Evolutionary conservation across 30 jellyfish, hydroid and myxozoan genomes (phyloP).

Genomic region (Hydra vulgaris): DNA sequence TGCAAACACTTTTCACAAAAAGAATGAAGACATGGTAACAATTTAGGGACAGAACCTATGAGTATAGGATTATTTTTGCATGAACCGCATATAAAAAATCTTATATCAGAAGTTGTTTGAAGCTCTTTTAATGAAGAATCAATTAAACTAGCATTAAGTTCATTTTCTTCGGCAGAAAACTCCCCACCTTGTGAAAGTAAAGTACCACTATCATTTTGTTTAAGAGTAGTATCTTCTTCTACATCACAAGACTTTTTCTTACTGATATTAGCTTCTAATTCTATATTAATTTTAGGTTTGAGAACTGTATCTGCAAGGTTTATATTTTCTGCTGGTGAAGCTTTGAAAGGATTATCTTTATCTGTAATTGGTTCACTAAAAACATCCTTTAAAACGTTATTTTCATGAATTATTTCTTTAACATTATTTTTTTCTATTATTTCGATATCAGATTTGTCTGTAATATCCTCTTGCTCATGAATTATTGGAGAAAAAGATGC

Average conservation of each 20-base stretch:
- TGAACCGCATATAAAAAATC: constrained; percentile 69
- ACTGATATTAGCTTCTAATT: neutral
- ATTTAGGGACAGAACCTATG: constrained; percentile 60
- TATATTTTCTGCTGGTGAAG: neutral
- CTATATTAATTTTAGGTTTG: neutral
- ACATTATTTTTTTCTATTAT: neutral
- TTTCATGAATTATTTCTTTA: neutral
- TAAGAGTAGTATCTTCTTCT: constrained; percentile 24
- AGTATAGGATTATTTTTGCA: constrained; percentile 74
- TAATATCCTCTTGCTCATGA: neutral
- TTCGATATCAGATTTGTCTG: neutral
- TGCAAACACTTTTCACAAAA: constrained; percentile 87
- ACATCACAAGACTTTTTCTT: neutral
- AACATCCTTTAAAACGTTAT: neutral
- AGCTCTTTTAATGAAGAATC: constrained; percentile 22
- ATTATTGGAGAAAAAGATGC: neutral
- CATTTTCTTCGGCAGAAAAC: constrained; percentile 27
- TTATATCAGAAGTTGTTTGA: constrained; percentile 34
- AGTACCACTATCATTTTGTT: constrained; percentile 39
- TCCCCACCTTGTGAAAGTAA: constrained; percentile 37
- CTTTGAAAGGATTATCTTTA: neutral
- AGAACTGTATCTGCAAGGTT: neutral
- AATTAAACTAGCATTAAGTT: neutral
- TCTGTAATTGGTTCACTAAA: neutral
- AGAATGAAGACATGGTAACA: constrained; percentile 91